Evolutionary conservation across 2,797 vertebrate species (phyloP), one percentile per base, ranked within the genome.

Genomic region (Sparidentex hasta): DNA sequence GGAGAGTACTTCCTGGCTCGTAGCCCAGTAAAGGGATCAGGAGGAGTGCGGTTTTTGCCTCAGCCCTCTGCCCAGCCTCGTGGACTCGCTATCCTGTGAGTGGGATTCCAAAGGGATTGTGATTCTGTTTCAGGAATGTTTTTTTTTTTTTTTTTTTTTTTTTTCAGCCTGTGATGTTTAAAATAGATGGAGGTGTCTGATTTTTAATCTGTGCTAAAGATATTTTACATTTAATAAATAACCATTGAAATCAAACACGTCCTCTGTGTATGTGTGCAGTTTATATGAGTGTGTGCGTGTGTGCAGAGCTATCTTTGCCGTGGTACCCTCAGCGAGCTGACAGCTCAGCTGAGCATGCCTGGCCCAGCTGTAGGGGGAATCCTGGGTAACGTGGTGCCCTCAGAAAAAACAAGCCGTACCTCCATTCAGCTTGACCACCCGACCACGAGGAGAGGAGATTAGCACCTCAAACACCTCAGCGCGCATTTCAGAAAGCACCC

Each of bases 181-280:
- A 93, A 90, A 94, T 95, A 94, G 92, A 93, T 95, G 95, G 93
- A 95, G 91, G 94, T 96, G 94, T 95, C 94, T 95, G 94, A 95
- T 96, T 96, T 96, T 95, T 95, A 96, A 96, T 94, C 94, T 95
- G 95, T 96, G 95, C 95, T 96, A 94, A 96, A 96, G 94, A 96
- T 95, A 96, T 96, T 96, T 96, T 96, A 95, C 95, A 96, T 96
- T 96, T 95, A 96, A 96, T 96, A 96, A 96, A 96, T 96, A 95
- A 96, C 86, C 94, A 93, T 90, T 95, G 94, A 95, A 95, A 95
- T 93, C 91, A 93, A 82, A 90, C 62, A 7, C 18, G 9, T 67
- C 14, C 7, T 1, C 9, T 88, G 81, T 78, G 66, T 67, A 1
- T 43, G 21, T 71, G 64, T 76, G 74, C 43, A 23, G 51, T 85